Base-by-base conservation (phyloP, 2,888 invertebrate genomes). In the Thalpophila matura region DNA sequence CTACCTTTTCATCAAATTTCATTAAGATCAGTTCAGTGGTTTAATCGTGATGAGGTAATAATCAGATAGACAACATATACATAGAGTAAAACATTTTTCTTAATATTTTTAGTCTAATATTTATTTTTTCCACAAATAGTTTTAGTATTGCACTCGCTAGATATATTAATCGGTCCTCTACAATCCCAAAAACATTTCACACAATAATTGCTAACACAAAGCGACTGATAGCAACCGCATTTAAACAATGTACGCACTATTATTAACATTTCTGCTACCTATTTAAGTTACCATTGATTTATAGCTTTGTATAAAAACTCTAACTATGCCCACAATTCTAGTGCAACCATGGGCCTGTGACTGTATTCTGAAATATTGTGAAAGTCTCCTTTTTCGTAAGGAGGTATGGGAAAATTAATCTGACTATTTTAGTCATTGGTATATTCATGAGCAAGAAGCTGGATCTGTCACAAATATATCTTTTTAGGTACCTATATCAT, bases 321-420 rank as follows among this genome's bases (percentile, higher is more conserved):
- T 42, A 7, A 24, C 7, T 26, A 16, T 12, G 18, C 26, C 26
- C 3, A 35, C 7, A 45, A 50, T 42, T 6, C 9, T 3, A 20
- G 9, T 0, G 7, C 18, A 24, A 3, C n/a, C 14, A 35, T 40
- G 1, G n/a, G 18, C 3, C 22, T 22, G 12, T 47, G 53, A 57
- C 43, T 57, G 22, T 61, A 22, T 22, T 29, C 16, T 29, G 1
- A 42, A 51, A 7, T 56, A 65, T 62, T 46, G 40, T 27, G 46
- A 61, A 46, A 51, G 40, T 56, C 45, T 31, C 65, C 42, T 18
- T 66, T 51, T 62, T 20, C 3, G 49, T 18, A 0, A n/a, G n/a
- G n/a, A n/a, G 5, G 12, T 2, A 7, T 27, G 42, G 9, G 50
- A 20, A 51, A 51, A 42, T 49, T 26, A 10, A 16, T 18, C n/a